Percentiles rank a stretch among this genome's conserved stretches.
phyloP scores from a whole-genome alignment of 2,888 invertebrate species.

The Tortricodes alternella region DNA sequence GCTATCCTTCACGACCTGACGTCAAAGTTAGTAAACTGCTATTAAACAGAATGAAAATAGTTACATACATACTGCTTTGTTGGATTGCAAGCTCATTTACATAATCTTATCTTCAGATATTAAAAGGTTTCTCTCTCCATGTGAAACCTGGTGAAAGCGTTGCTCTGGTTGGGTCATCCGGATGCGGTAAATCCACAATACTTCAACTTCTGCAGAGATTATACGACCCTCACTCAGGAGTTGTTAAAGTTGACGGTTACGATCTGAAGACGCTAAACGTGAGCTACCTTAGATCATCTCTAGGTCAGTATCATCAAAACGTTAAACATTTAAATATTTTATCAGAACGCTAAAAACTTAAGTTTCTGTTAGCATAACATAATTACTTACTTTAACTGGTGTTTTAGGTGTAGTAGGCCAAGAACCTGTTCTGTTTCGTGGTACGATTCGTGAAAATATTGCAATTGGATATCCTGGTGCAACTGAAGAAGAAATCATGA shows the following conservation, averaged over 20 bases:
- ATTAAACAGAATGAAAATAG: not conserved
- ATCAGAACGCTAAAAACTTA: no score
- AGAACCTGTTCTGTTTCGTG: slow-evolving; percentile 89
- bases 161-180: slow-evolving; percentile 88
- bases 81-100: not conserved
- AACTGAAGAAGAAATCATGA: slow-evolving; percentile 82
- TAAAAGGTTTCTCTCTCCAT: slow-evolving; percentile 86
- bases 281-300: slow-evolving; percentile 88
- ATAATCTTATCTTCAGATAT: slow-evolving; percentile 69
- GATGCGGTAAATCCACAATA: slow-evolving; percentile 92
- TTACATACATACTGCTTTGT: not conserved
- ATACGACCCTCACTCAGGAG: slow-evolving; percentile 85
- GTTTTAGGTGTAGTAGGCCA: slow-evolving; percentile 86
- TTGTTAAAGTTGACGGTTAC: slow-evolving; percentile 85
- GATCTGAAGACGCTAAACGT: slow-evolving; percentile 87
- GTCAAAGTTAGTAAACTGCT: slow-evolving; percentile 75
- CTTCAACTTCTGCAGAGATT: slow-evolving; percentile 89
- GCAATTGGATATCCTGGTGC: slow-evolving; percentile 84
- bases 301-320: slow-evolving; percentile 75
- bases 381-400: not conserved
- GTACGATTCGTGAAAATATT: slow-evolving; percentile 83
- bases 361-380: no score
- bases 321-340: no score
- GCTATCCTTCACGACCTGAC: slow-evolving; percentile 90
- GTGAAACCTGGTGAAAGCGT: slow-evolving; percentile 87